Conservation (phyloP, 1,140 invertebrate species). For the Bombus soroeensis region DNA sequence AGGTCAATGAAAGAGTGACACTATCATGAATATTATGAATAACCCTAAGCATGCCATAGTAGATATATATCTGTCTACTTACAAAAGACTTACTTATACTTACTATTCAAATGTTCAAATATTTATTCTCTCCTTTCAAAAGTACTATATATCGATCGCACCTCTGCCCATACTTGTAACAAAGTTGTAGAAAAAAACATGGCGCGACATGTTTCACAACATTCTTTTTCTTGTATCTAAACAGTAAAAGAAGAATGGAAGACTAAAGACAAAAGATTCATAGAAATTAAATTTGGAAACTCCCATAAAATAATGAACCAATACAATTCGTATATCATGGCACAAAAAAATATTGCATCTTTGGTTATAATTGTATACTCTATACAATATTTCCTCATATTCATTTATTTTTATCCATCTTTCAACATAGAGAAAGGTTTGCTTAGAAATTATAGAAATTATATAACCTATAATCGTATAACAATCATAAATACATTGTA, state of each 20-base stretch:
- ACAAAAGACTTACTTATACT: neutral
- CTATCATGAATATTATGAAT: neutral
- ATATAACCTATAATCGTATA: neutral
- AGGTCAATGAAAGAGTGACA: conserved; percentile 16
- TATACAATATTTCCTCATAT: neutral
- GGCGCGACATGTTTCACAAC: too few relatives aligned
- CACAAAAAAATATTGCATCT: neutral
- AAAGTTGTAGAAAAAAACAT: neutral
- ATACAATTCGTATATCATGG: neutral
- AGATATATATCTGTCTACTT: neutral
- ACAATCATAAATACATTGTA: neutral
- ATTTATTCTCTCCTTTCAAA: neutral
- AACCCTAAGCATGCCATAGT: too few relatives aligned
- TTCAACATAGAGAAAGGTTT: neutral
- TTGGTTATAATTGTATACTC: neutral
- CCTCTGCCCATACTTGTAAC: too few relatives aligned
- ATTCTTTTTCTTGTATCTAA: neutral
- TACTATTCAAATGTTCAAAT: neutral
- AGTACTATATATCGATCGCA: conserved; percentile 3
- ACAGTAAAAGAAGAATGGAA: neutral
- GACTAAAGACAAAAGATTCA: neutral
- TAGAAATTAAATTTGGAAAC: neutral
- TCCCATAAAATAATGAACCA: neutral
- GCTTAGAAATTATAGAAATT: neutral
- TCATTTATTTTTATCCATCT: neutral